Evolutionary conservation across 2,113 vertebrate species (phyloP).

Genomic region (Pollimyrus isidori): DNA sequence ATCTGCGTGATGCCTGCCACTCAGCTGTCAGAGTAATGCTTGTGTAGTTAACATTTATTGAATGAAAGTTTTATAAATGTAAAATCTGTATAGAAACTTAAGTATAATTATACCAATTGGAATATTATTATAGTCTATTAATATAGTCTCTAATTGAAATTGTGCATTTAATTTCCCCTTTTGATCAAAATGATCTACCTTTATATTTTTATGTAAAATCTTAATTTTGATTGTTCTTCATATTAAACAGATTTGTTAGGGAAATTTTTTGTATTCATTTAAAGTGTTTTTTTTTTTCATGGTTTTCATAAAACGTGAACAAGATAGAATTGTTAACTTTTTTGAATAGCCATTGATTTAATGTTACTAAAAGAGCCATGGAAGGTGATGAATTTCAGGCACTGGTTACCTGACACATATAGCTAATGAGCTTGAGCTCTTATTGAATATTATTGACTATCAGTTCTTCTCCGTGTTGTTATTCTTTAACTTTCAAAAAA

Average conservation of each 20-base stretch:
- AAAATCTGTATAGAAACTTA: slow-evolving; percentile 78
- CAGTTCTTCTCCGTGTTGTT: neutral
- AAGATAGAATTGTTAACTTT: slow-evolving; percentile 73
- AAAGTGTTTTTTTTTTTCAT: slow-evolving; percentile 65
- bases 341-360: slow-evolving; percentile 77
- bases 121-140: slow-evolving; percentile 45
- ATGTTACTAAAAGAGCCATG: slow-evolving; percentile 67
- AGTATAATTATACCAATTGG: slow-evolving; percentile 64
- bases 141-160: slow-evolving; percentile 58
- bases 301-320: slow-evolving; percentile 70
- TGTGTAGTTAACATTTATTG: slow-evolving; percentile 90
- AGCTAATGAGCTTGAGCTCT: slow-evolving; percentile 48
- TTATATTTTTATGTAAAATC: slow-evolving; percentile 49
- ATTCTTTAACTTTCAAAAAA: neutral
- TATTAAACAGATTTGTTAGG: slow-evolving; percentile 51
- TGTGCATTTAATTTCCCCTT: slow-evolving; percentile 53
- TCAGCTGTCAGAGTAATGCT: slow-evolving; percentile 82
- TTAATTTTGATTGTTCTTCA: slow-evolving; percentile 67
- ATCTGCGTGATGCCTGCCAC: slow-evolving; percentile 81
- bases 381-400: slow-evolving; percentile 55
- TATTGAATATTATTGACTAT: slow-evolving; percentile 25
- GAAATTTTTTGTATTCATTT: slow-evolving; percentile 37
- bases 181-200: slow-evolving; percentile 41
- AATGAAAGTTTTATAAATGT: slow-evolving; percentile 96
- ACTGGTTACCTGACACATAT: slow-evolving; percentile 57